These are phyloP conservation scores for Acanthacorydalis orientalis DNA, from an alignment of 2,888 invertebrate genomes.

Conservation along the genomic window DNA sequence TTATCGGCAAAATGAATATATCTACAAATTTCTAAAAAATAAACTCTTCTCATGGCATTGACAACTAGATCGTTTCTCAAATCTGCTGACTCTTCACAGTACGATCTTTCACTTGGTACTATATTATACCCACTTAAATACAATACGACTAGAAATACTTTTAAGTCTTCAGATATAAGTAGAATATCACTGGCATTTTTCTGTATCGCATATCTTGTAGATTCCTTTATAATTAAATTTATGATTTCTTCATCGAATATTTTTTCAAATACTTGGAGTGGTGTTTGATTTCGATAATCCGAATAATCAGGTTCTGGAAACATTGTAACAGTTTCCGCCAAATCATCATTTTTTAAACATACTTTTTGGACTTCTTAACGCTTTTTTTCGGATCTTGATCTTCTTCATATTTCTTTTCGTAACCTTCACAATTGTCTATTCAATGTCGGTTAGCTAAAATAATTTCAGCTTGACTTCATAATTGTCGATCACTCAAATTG, in stretches of 20 bases:
- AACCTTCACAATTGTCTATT: no score
- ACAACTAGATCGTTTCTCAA: constrained; percentile 8
- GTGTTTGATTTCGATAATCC: neutral
- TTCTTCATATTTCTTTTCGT: no score
- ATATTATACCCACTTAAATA: constrained; percentile 10
- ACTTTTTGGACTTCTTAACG: no score
- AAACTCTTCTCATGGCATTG: constrained; percentile 10
- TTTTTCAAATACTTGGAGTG: neutral
- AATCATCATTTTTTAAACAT: no score
- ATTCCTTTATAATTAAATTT: no score
- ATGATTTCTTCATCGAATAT: no score
- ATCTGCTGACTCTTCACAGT: constrained; percentile 10
- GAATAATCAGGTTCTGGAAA: neutral
- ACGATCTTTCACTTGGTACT: constrained; percentile 8
- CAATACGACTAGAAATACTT: constrained; percentile 11
- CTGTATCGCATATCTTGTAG: no score
- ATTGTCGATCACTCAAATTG: no score
- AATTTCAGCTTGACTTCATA: no score
- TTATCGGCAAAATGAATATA: constrained; percentile 11
- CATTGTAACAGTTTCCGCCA: neutral
- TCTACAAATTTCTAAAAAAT: constrained; percentile 9
- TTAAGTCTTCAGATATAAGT: constrained; percentile 6
- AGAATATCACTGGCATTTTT: neutral
- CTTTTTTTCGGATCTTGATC: no score
- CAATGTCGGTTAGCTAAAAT: no score